Evolutionary conservation across 2,113 vertebrate genomes (phyloP), one percentile per base, ranked within the genome.

Genomic region (Lampris incognitus): DNA sequence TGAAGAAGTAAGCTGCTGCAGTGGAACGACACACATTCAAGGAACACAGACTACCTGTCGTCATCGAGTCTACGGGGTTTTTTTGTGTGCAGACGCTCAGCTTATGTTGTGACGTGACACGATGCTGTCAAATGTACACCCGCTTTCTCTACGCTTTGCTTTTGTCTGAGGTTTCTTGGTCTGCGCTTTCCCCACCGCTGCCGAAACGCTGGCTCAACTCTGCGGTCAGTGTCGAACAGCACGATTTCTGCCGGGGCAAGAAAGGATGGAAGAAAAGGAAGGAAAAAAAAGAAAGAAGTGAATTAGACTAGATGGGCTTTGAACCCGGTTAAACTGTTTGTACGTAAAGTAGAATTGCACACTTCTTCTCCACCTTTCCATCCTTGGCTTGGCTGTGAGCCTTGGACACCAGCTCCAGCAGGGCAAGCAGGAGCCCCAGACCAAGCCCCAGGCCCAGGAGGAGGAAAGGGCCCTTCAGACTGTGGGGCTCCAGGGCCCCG

Each of bases 181-280:
- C 91, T 9, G 81, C 49, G 13, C 82, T 90, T 87, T 64, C 83
- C 3, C 81, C 93, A 37, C 84, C 11, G 68, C 85, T 62, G 84
- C 92, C 92, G 4, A 97, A 94, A 2, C 96, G 92, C 10, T 87
- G 85, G 76, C 88, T 92, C 64, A 97, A 88, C 76, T 97, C 96
- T 60, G 94, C 94, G 1, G 88, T 93, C 90, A 97, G 86, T 66
- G 94, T 86, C 0, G 95, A 93, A 88, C 96, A 97, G 78, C 95
- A 97, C 0, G 96, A 96, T 82, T 94, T 96, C 96, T 97, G 92
- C 0, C 1, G 10, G 41, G 57, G 42, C 74, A 10, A 41, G 13
- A 39, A 62, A 5, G 5, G n/a, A 5, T 44, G 50, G 52, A 9
- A 67, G 36, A 3, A 78, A 42, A 50, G 11, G 44, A 41, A 1